Percentiles rank a stretch among this genome's conserved stretches.
These are phyloP conservation scores for human (Homo sapiens) DNA, from an alignment of 2,113 vertebrate genomes.

Conservation along the genomic window GRCh38 chr3:46085001-46085500, in stretches of 20 bases:
- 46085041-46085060: background rate
- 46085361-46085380: background rate
- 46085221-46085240: background rate
- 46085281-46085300: rapidly evolving
- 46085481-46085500: background rate
- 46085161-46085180: background rate
- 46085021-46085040: background rate
- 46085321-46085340: background rate
- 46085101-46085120: background rate
- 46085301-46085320: background rate
- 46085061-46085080: background rate
- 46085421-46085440: background rate
- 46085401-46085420: background rate
- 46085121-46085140: background rate
- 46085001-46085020: background rate
- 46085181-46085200: background rate
- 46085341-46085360: background rate
- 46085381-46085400: background rate
- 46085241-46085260: background rate
- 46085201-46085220: background rate
- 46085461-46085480: background rate
- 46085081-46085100: background rate
- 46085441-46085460: background rate
- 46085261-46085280: background rate
- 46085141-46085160: background rate